phyloP scores from a whole-genome alignment of 2,797 vertebrate genomes.

The Eleutherodactylus coqui region DNA sequence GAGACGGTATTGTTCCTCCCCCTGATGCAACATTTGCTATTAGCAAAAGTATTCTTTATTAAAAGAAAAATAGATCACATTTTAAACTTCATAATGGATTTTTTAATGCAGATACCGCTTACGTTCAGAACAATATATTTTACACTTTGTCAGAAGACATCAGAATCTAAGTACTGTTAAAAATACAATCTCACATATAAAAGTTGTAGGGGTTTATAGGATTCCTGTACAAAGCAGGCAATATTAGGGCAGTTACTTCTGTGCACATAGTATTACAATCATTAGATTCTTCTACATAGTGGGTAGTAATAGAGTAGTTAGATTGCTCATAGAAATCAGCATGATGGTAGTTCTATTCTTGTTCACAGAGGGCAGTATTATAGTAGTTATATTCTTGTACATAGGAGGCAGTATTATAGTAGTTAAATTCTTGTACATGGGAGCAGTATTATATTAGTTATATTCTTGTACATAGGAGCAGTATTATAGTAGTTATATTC shows the following conservation, averaged over 20 bases:
- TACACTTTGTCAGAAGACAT: no score
- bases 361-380: background rate
- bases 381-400: constrained; percentile 2
- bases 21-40: background rate
- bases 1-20: background rate
- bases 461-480: constrained; percentile 5
- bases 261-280: background rate
- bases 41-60: constrained; percentile 19
- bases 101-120: background rate
- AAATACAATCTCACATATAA: background rate
- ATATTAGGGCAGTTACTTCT: background rate
- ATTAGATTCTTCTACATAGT: background rate
- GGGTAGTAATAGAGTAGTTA: background rate
- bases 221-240: background rate
- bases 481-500: constrained; percentile 10
- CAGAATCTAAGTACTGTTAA: background rate
- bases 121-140: background rate
- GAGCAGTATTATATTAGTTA: background rate
- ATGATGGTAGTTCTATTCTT: background rate
- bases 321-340: background rate
- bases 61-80: constrained; percentile 14
- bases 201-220: no score
- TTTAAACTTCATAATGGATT: constrained; percentile 18
- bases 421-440: constrained; percentile 6
- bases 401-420: constrained; percentile 6